Base-by-base conservation (phyloP, 2,888 invertebrate genomes). In the Chorisops tibialis region DNA sequence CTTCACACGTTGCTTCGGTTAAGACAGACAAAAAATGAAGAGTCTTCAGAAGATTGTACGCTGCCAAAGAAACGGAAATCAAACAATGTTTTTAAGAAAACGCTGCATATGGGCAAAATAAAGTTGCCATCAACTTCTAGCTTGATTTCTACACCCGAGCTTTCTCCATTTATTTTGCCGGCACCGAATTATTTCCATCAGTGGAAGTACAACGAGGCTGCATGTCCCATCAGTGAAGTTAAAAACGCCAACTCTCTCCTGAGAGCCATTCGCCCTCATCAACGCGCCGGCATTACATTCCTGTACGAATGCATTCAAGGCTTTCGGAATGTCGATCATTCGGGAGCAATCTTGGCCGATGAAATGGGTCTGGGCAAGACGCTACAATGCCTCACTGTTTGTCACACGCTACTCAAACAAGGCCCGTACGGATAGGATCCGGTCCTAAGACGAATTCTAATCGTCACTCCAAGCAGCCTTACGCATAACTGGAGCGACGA, bases 311-410 rank as follows among this genome's bases (percentile, higher is more conserved):
- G 86, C 70, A 73, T 87, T 4, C 79, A 83, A 79, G 86, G 85
- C 9, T 76, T 80, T 21, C 75, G 73, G 47, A 69, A 73, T 52
- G 62, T 71, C 11, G 79, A 82, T 37, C 73, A 73, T 65, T 73
- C 72, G 64, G 87, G 87, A 11, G 85, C 83, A 21, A 86, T 87
- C 68, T 74, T 87, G 19, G 87, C 87, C 64, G 87, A 87, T 77
- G 87, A 87, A 73, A 87, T 87, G 87, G 87, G 87, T 1, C 78
- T 87, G 14, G 87, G 87, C 9, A 87, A 87, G 75, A 87, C 87
- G 1, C 74, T 87, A 16, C 87, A 88, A 71, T 85, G 85, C 66
- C 85, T 88, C 59, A 73, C 85, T 12, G 67, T 68, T 65, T 72
- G 63, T 66, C 83, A 83, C 82, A 87, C 86, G 4, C 71, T 88